Evolutionary conservation across 1,140 invertebrate species (phyloP).

Genomic region (Subanguina moxae): DNA sequence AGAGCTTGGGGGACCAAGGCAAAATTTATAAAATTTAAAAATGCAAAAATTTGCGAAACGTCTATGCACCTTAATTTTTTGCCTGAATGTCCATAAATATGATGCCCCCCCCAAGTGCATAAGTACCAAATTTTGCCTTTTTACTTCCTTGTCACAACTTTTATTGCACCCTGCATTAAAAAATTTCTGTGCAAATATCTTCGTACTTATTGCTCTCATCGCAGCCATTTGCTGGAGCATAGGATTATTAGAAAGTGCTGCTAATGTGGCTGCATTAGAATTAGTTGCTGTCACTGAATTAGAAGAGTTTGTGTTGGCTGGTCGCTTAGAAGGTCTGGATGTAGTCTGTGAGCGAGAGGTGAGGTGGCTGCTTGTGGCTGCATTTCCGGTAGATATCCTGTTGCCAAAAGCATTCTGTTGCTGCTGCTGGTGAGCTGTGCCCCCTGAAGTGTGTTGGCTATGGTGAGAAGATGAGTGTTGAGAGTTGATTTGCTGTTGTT

Average conservation of each 20-base stretch:
- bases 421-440: neutral
- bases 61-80: too few species aligned
- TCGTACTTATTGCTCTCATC: neutral
- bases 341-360: neutral
- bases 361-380: neutral
- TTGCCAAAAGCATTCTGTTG: neutral
- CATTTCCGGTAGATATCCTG: neutral
- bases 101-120: too few species aligned
- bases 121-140: too few species aligned
- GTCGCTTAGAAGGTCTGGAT: neutral
- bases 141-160: too few species aligned
- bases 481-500: neutral
- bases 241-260: neutral
- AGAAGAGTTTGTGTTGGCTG: neutral
- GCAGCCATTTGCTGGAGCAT: neutral
- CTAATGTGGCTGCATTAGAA: neutral
- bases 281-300: neutral
- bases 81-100: too few species aligned
- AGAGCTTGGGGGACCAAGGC: too few species aligned
- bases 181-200: too few species aligned
- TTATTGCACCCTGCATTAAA: too few species aligned
- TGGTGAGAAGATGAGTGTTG: neutral
- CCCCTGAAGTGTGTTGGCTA: neutral
- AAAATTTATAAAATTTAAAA: too few species aligned
- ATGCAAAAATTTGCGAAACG: too few species aligned